Percentiles rank a stretch among this genome's conserved stretches.
Conservation (phyloP, 2,797 vertebrate genomes). For the Sciurus vulgaris region DNA sequence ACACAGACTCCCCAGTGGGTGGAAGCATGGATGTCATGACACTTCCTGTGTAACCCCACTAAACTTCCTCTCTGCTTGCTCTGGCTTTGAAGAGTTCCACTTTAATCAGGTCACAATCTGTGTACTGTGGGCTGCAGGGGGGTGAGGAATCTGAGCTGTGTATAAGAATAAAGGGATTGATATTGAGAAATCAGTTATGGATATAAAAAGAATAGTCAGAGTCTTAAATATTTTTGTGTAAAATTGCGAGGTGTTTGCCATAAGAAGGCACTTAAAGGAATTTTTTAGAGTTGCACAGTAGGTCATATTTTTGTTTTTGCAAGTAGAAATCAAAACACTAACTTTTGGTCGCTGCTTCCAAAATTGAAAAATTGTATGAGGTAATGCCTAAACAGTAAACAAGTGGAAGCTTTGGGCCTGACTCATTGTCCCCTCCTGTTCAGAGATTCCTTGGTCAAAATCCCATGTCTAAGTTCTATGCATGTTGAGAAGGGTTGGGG, state of each 20-base stretch:
- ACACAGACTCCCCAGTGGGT: not conserved
- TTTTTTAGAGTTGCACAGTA: not conserved
- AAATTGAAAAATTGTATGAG: not conserved
- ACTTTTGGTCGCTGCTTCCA: not conserved
- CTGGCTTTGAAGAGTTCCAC: not conserved
- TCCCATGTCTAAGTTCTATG: not conserved
- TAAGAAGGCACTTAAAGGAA: slow-evolving; percentile 13
- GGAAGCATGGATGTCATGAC: not conserved
- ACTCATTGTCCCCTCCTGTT: not conserved
- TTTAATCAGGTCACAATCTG: not conserved
- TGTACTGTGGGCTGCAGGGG: not conserved
- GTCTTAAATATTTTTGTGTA: not conserved
- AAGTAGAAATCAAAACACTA: not conserved
- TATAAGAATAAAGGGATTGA: slow-evolving; percentile 36
- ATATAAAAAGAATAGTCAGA: not conserved
- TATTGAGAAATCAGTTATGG: slow-evolving; percentile 12
- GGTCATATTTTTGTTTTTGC: slow-evolving; percentile 22
- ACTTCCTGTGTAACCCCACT: slow-evolving; percentile 12
- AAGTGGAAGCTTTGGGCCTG: not conserved
- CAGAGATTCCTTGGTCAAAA: not conserved
- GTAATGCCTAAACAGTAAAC: not conserved
- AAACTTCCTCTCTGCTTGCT: not conserved
- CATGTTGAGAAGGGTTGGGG: not conserved
- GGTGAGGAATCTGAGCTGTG: slow-evolving; percentile 58
- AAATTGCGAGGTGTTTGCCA: not conserved